Evolutionary conservation across 2,113 vertebrate species (phyloP), one percentile per base, ranked within the genome.

Genomic region (Hemichromis elongatus): DNA sequence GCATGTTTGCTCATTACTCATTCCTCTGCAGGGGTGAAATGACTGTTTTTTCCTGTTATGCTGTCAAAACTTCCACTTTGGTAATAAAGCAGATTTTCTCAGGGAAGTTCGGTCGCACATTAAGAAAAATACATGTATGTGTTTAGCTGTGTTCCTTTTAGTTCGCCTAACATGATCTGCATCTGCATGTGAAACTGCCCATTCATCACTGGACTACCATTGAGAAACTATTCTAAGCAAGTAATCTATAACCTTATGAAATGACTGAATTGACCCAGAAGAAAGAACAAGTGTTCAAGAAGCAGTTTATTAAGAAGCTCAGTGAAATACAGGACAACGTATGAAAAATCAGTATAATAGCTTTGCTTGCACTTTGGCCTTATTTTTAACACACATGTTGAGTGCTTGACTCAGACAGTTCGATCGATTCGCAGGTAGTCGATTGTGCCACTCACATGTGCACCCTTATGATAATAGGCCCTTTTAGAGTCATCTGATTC

Each of bases 401-500:
- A 93, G 89, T 84, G 89, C 86, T 86, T 80, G 85, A 89, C 86
- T 93, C 92, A 90, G 91, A 90, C 90, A 53, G 87, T 87, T 87
- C 68, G 50, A 95, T 93, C 91, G 86, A 95, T 95, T 94, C 84
- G 63, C 86, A 88, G 93, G 88, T 94, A 85, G 89, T 90, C 84
- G 84, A 94, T 94, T 92, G 90, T 77, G 30, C 87, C 91, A 91
- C 91, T 95, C 91, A 89, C 90, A 93, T 90, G 91, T 80, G 85
- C 90, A 28, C 92, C 89, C 86, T 91, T 90, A 94, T 94, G 89
- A 95, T 95, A 96, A 96, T 95, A 84, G 93, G 77, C 78, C 89
- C 90, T 95, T 95, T 95, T 85, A 93, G 88, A 94, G 88, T 91
- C 87, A 92, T 90, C 89, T 96, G 92, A 95, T 95, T 96, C 93